These are phyloP conservation scores for Batillaria attramentaria DNA, from an alignment of 1,140 invertebrate species.

Conservation along the genomic window DNA sequence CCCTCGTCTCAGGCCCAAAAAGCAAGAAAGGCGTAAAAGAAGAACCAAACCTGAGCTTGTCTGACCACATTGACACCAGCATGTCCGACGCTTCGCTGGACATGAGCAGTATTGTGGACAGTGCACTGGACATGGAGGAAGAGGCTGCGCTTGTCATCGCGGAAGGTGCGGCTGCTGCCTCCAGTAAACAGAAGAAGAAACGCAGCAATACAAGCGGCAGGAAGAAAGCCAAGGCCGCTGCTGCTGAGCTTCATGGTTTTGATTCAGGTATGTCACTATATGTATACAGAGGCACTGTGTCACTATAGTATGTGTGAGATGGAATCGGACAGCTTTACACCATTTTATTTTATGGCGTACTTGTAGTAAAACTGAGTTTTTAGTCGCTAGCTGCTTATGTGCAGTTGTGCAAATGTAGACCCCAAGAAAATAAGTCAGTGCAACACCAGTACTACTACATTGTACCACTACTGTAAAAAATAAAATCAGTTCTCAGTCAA, in stretches of 20 bases:
- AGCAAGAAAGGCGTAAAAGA: constrained; percentile 15
- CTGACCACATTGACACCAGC: constrained; percentile 11
- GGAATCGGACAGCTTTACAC: no score
- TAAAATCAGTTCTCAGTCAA: no score
- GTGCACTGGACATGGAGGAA: constrained; percentile 40
- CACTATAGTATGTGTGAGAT: no score
- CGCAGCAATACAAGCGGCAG: constrained; percentile 16
- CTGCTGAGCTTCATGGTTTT: neutral
- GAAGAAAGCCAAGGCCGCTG: constrained; percentile 34
- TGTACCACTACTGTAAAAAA: no score
- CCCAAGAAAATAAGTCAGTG: no score
- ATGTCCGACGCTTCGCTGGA: constrained; percentile 23
- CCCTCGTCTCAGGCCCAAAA: constrained; percentile 30
- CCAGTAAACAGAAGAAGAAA: constrained; percentile 27
- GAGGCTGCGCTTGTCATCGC: constrained; percentile 46
- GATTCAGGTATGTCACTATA: constrained; percentile 3
- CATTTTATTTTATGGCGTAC: no score
- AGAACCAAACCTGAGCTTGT: constrained; percentile 1
- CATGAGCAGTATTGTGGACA: constrained; percentile 33
- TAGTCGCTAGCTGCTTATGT: no score
- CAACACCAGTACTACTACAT: no score
- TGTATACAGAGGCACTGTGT: no score
- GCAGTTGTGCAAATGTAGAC: no score
- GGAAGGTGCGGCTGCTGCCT: constrained; percentile 16
- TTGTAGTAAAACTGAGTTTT: no score